Conservation (phyloP, 37 sponge, comb jelly and placozoan species). For the Ephydatia muelleri region DNA sequence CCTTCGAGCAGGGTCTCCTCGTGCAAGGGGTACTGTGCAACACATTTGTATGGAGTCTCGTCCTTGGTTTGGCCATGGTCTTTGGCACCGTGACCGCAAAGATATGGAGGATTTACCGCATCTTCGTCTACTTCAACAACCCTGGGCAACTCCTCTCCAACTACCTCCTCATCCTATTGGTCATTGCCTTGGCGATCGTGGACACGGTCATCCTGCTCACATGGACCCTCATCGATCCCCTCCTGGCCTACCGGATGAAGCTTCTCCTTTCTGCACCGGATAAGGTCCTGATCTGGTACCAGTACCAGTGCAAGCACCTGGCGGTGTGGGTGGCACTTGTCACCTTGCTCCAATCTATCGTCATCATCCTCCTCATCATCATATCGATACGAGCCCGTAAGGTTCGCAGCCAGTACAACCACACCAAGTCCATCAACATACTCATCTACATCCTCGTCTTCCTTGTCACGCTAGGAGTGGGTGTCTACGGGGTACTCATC, state of each 20-base stretch:
- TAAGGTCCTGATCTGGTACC: background rate
- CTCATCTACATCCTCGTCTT: constrained; percentile 20
- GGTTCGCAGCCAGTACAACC: constrained; percentile 18
- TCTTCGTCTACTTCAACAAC: constrained; percentile 35
- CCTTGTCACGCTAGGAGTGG: constrained; percentile 1
- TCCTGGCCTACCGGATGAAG: background rate
- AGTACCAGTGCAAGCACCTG: constrained; percentile 8
- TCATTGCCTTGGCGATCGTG: background rate
- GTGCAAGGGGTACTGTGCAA: constrained; percentile 24
- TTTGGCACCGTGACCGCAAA: constrained; percentile 45
- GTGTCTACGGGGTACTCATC: background rate
- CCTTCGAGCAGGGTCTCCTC: background rate
- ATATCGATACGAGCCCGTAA: constrained; percentile 30
- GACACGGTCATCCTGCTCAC: constrained; percentile 8
- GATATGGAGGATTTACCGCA: constrained; percentile 30
- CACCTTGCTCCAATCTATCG: background rate
- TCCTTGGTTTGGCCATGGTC: constrained; percentile 21
- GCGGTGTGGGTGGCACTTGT: background rate
- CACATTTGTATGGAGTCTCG: background rate
- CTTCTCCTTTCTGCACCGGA: background rate
- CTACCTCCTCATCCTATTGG: constrained; percentile 14
- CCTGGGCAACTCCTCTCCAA: constrained; percentile 17
- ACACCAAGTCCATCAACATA: constrained; percentile 42
- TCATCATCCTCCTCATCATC: background rate
- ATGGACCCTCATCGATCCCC: constrained; percentile 20